These are phyloP conservation scores for Machimus rusticus DNA, from an alignment of 2,888 invertebrate genomes.

Conservation along the genomic window DNA sequence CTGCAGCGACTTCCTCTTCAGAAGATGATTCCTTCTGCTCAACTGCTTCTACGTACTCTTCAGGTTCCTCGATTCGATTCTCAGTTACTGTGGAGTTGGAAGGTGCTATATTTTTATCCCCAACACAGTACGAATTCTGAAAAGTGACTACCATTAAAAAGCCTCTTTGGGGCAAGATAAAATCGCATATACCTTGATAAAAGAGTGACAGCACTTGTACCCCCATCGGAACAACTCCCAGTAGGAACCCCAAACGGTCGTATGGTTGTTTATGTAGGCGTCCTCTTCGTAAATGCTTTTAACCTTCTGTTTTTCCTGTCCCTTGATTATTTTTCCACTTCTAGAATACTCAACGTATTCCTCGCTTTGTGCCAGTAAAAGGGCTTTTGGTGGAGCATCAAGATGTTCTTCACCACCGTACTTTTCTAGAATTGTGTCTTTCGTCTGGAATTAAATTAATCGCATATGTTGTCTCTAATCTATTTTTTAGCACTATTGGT, in stretches of 20 bases:
- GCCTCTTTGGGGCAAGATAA: neutral
- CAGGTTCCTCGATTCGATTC: constrained; percentile 18
- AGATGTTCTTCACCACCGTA: constrained; percentile 96
- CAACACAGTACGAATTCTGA: constrained; percentile 87
- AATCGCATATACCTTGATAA: constrained; percentile 70
- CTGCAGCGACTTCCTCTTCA: constrained; percentile 51
- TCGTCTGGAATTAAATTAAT: constrained; percentile 71
- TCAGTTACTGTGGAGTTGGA: neutral
- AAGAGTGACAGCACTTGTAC: constrained; percentile 93
- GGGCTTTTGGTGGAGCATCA: constrained; percentile 84
- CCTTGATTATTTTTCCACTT: constrained; percentile 85
- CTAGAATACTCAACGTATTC: constrained; percentile 95
- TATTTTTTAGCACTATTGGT: neutral
- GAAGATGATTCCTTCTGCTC: constrained; percentile 39
- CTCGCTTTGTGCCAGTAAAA: constrained; percentile 90
- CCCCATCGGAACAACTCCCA: constrained; percentile 96
- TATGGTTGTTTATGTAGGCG: constrained; percentile 90
- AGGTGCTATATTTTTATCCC: constrained; percentile 63
- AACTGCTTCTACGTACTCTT: neutral
- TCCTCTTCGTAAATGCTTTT: constrained; percentile 95
- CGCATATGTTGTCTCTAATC: neutral
- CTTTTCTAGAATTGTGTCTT: constrained; percentile 84
- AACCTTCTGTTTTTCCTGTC: constrained; percentile 86
- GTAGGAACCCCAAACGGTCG: constrained; percentile 93
- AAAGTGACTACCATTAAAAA: neutral